Percentiles rank a stretch among this genome's conserved stretches.
Conservation (phyloP, 2,113 vertebrate genomes). For the Riparia riparia region DNA sequence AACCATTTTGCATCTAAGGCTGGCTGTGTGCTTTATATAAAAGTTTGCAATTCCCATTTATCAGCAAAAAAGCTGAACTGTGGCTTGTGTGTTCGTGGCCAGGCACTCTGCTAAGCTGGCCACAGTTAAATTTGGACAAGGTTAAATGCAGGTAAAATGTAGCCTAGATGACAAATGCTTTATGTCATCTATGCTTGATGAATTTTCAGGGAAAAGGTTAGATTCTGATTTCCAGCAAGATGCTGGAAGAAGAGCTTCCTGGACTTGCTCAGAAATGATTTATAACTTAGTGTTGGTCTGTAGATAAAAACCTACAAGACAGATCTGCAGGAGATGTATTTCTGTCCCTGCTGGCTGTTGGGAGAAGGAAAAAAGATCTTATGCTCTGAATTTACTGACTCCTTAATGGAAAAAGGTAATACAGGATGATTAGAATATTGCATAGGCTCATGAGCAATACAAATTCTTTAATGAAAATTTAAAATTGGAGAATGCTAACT, state of each 20-base stretch:
- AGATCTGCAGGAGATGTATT: background rate
- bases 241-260: background rate
- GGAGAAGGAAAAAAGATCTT: background rate
- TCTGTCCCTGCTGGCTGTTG: background rate
- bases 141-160: background rate
- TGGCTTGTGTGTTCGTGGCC: background rate
- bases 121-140: background rate
- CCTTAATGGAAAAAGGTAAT: background rate
- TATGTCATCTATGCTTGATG: background rate
- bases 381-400: background rate
- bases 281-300: background rate
- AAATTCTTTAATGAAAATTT: background rate
- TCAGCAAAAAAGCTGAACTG: background rate
- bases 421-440: background rate
- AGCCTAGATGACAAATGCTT: background rate
- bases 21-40: accelerated
- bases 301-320: background rate
- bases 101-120: background rate
- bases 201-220: background rate
- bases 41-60: background rate
- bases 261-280: background rate
- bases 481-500: background rate
- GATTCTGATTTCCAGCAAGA: background rate
- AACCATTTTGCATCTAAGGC: background rate
- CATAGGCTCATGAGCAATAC: background rate